Evolutionary conservation across 2,797 vertebrate genomes (phyloP).

Genomic region (Premnoplex brunnescens): DNA sequence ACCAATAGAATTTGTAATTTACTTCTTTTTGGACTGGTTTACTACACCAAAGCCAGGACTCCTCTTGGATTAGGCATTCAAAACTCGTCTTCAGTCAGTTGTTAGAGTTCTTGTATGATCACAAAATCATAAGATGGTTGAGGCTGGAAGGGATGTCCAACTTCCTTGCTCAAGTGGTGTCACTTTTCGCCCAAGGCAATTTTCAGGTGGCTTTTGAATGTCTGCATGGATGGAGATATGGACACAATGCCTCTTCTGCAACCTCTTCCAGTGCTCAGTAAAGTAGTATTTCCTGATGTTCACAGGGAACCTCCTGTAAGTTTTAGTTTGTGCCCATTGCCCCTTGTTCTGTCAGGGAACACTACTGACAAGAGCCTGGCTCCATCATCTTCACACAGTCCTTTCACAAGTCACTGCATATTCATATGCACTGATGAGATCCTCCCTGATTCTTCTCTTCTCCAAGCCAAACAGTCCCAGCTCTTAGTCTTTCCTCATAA

Average conservation of each 20-base stretch:
- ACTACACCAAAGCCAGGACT: neutral
- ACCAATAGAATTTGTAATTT: neutral
- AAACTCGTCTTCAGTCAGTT: neutral
- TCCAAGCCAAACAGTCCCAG: no score
- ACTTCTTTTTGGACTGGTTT: neutral
- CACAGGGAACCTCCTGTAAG: no score
- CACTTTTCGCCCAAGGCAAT: neutral
- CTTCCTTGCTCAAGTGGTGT: neutral
- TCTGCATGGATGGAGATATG: neutral
- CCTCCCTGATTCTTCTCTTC: no score
- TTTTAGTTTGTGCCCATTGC: no score
- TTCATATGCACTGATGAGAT: no score
- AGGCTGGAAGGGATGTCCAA: neutral
- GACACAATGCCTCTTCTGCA: neutral
- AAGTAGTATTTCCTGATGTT: no score
- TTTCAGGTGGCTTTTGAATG: neutral
- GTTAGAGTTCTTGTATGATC: neutral
- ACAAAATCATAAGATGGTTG: neutral
- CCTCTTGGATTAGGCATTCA: neutral
- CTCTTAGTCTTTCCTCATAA: no score
- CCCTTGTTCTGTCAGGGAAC: no score
- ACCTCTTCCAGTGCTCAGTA: no score
- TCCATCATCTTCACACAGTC: no score
- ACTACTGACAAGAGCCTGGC: no score
- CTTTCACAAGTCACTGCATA: no score